Base-by-base conservation (phyloP, 1,140 invertebrate species). In the Pogonomyrmex californicus region DNA sequence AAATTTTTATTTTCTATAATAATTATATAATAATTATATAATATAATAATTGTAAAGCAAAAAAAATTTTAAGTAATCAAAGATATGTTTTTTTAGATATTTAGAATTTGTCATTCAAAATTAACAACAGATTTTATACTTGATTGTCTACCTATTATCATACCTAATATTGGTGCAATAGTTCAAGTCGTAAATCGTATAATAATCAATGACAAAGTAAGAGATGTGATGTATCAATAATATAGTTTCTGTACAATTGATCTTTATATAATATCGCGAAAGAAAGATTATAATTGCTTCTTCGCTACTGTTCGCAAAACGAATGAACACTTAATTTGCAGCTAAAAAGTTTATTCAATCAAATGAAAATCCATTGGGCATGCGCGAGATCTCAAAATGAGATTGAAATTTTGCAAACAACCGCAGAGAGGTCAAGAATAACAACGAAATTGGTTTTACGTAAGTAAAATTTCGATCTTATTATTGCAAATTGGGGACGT, bases 361-460 rank as follows among this genome's bases (percentile, higher is more conserved):
- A 51, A 78, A 77, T 86, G 38, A 78, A 65, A 75, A 17, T 4
- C 9, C 47, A 86, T 14, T 86, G 56, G 47, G 6, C 41, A 44
- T 9, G n/a, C 14, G 36, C 7, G 12, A 56, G 7, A 38, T 77
- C 75, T 63, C 36, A 65, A 7, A 3, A 68, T 30, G 83, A 86
- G 2, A 77, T 63, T 17, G 36, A 85, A 78, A 78, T 86, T 54
- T 65, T 78, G 60, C 71, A 56, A 36, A 12, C n/a, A 77, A 51
- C 56, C n/a, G 58, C 47, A 0, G 23, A 7, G 17, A 33, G n/a
- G n/a, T n/a, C 44, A 38, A 77, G 1, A 44, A 14, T 56, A 62
- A 30, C 38, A 4, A 44, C 71, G 2, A 73, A 9, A 60, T 12
- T 36, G 9, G 65, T 77, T 51, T 30, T 9, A 6, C 12, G 82